A percentile compares a stretch with the other conserved stretches of the same genome.
These are phyloP conservation scores for Pristionchus entomophagus DNA, from an alignment of 2,888 invertebrate species.

Conservation along the genomic window DNA sequence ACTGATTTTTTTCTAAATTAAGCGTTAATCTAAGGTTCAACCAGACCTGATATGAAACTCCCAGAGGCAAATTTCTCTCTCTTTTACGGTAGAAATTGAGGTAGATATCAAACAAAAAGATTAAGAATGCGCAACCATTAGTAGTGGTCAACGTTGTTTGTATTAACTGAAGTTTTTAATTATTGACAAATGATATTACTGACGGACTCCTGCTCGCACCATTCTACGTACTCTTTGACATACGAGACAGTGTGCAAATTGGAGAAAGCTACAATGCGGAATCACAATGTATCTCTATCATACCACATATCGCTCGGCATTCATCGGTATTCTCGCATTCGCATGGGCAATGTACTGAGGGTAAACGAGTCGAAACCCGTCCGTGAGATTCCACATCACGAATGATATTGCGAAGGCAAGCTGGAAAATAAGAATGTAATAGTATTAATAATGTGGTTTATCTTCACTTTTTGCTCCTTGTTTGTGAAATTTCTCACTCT, in stretches of 20 bases:
- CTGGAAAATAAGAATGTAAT: no score
- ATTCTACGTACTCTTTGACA: no score
- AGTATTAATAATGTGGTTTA: no score
- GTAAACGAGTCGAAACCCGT: neutral
- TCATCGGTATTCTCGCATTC: neutral
- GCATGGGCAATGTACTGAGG: neutral
- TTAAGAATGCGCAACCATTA: no score
- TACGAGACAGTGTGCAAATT: no score
- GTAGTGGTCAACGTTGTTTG: neutral
- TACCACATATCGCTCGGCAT: neutral
- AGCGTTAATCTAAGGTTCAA: slow-evolving; percentile 11
- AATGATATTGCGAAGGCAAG: neutral
- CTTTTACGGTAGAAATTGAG: neutral
- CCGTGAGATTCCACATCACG: neutral
- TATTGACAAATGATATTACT: neutral
- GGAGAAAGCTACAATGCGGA: neutral
- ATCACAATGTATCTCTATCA: neutral
- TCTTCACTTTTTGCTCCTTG: no score
- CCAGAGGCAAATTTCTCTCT: neutral
- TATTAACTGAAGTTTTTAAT: neutral
- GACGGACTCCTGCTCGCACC: no score
- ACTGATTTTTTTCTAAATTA: slow-evolving; percentile 54
- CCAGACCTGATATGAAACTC: slow-evolving; percentile 23
- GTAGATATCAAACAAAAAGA: neutral
- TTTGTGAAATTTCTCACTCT: no score